Conservation (phyloP, 2,888 invertebrate genomes). For the Drosophila neotestacea region DNA sequence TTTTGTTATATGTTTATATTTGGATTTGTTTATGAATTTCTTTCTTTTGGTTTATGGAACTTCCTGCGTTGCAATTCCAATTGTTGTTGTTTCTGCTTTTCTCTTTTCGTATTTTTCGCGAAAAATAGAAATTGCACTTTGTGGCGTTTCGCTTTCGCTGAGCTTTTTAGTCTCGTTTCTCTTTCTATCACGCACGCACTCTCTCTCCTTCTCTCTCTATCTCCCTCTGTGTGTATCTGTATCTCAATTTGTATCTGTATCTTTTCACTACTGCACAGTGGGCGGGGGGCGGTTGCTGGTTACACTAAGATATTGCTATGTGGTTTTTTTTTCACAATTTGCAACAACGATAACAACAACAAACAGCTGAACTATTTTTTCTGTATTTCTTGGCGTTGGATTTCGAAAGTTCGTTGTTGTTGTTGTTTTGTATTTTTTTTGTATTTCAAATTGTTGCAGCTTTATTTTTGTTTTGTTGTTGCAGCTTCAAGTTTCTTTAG, state of each 20-base stretch:
- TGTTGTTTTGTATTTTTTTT: slow-evolving; percentile 28
- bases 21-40: slow-evolving; percentile 54
- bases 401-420: slow-evolving; percentile 78
- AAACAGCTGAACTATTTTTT: slow-evolving; percentile 74
- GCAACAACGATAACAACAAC: slow-evolving; percentile 36
- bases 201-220: slow-evolving; percentile 10
- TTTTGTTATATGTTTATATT: slow-evolving; percentile 1
- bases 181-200: slow-evolving; percentile 15
- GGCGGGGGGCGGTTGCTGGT: slow-evolving; percentile 1
- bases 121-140: slow-evolving; percentile 68
- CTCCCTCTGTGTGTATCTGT: slow-evolving; percentile 7
- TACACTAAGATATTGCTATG: slow-evolving; percentile 28
- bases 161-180: slow-evolving; percentile 33
- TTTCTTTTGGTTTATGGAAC: slow-evolving; percentile 43
- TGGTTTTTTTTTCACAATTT: slow-evolving; percentile 36
- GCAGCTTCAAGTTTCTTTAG: slow-evolving; percentile 56
- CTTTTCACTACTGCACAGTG: slow-evolving; percentile 32
- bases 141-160: slow-evolving; percentile 57
- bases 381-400: slow-evolving; percentile 47
- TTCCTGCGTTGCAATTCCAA: slow-evolving; percentile 61
- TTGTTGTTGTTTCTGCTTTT: slow-evolving; percentile 20
- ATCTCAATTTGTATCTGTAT: slow-evolving; percentile 20
- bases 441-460: slow-evolving; percentile 49
- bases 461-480: slow-evolving; percentile 28
- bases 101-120: slow-evolving; percentile 31